Percentiles rank a stretch among this genome's conserved stretches.
These are phyloP conservation scores for Pygoscelis antarcticus DNA, from an alignment of 2,113 vertebrate genomes.

Conservation along the genomic window DNA sequence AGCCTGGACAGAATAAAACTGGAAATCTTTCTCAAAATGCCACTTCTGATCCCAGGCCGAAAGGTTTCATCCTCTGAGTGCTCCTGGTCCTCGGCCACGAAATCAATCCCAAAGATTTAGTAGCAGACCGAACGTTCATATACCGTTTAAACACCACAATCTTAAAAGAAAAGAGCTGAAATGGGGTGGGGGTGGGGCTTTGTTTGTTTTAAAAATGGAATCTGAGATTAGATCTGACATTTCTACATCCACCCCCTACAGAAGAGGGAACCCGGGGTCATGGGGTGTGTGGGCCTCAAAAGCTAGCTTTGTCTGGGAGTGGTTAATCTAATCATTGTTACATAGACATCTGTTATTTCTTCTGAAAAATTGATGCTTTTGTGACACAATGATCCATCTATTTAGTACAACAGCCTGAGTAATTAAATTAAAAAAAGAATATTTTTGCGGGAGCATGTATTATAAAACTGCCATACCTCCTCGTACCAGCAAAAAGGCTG, in stretches of 20 bases:
- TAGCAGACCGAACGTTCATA: neutral
- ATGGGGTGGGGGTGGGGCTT: constrained; percentile 52
- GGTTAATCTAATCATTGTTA: constrained; percentile 69
- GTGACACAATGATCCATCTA: constrained; percentile 68
- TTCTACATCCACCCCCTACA: constrained; percentile 70
- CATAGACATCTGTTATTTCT: constrained; percentile 64
- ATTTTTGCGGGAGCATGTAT: constrained; percentile 47
- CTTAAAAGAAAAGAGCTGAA: constrained; percentile 30
- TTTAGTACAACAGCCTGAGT: constrained; percentile 61
- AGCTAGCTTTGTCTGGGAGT: constrained; percentile 61
- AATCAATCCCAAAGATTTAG: neutral
- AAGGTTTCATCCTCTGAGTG: neutral
- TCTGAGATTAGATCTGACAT: constrained; percentile 70
- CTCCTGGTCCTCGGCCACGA: neutral
- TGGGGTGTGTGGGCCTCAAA: constrained; percentile 67
- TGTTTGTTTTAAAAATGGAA: constrained; percentile 73
- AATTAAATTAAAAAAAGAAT: constrained; percentile 71
- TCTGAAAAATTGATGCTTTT: constrained; percentile 69
- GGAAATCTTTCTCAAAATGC: neutral
- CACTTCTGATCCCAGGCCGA: neutral
- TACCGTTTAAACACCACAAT: neutral
- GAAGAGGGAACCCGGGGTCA: constrained; percentile 67
- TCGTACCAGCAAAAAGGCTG: neutral
- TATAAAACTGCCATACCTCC: constrained; percentile 51
- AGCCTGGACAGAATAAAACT: neutral